These are phyloP conservation scores for Oreochromis tanganicae DNA, from an alignment of 2,113 vertebrate species.

Conservation along the genomic window DNA sequence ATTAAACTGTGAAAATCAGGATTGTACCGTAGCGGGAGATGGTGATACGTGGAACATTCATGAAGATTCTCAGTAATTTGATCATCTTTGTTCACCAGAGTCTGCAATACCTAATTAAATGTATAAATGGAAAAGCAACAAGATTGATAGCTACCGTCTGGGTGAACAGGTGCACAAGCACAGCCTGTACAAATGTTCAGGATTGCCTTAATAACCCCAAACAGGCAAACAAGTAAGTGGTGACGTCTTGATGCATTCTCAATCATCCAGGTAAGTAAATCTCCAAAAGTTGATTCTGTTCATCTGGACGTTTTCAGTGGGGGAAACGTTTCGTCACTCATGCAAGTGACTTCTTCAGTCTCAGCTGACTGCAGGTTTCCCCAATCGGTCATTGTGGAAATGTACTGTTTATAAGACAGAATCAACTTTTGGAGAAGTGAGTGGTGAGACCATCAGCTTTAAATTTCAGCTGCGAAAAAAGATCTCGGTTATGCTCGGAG, in stretches of 20 bases:
- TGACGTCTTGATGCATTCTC: background rate
- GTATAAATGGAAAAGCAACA: background rate
- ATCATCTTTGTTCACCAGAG: background rate
- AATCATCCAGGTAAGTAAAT: background rate
- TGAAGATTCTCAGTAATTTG: background rate
- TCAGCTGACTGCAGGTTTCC: background rate
- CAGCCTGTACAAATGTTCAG: background rate
- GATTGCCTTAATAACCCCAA: background rate
- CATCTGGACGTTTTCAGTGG: background rate
- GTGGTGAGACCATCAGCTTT: background rate
- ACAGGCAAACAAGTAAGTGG: background rate
- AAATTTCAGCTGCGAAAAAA: background rate
- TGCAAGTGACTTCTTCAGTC: background rate
- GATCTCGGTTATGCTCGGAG: background rate
- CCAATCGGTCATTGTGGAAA: background rate
- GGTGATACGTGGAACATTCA: background rate
- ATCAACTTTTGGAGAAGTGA: background rate
- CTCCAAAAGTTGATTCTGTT: background rate
- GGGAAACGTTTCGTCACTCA: background rate
- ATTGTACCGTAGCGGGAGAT: background rate
- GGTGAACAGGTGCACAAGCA: slow-evolving; percentile 14
- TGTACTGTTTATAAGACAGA: background rate
- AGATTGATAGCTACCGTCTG: background rate
- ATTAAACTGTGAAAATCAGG: slow-evolving; percentile 16
- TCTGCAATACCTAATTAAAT: background rate